These are phyloP conservation scores for Idris sp. DNA, from an alignment of 1,140 invertebrate genomes.

Conservation along the genomic window DNA sequence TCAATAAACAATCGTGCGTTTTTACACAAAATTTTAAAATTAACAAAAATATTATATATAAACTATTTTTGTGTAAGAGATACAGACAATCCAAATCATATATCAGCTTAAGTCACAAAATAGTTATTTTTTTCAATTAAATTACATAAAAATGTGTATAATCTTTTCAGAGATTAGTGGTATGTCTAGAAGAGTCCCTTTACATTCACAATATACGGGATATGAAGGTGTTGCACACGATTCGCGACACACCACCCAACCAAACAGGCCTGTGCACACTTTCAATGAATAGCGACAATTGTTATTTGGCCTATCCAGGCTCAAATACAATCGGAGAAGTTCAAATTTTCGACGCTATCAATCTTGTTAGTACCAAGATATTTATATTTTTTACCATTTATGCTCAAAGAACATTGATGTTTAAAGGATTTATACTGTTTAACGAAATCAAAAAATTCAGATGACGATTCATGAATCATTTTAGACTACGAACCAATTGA, in stretches of 20 bases:
- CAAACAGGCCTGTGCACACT: slow-evolving; percentile 94
- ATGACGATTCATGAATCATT: too few species aligned
- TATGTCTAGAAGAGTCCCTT: slow-evolving; percentile 97
- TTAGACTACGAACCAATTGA: too few species aligned
- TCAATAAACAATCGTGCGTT: background rate
- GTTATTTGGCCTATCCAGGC: slow-evolving; percentile 97
- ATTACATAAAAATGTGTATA: too few species aligned
- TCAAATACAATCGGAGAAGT: slow-evolving; percentile 96
- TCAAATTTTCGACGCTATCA: slow-evolving; percentile 98
- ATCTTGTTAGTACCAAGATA: slow-evolving; percentile 89
- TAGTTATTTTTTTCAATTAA: too few species aligned
- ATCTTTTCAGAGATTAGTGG: slow-evolving; percentile 89
- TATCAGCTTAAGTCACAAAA: too few species aligned
- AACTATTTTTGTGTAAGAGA: too few species aligned
- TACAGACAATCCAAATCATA: too few species aligned
- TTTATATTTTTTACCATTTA: too few species aligned
- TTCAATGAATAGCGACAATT: slow-evolving; percentile 92
- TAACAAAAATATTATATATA: too few species aligned
- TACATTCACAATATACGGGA: slow-evolving; percentile 99
- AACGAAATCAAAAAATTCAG: too few species aligned
- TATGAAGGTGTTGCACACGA: slow-evolving; percentile 99
- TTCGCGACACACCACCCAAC: slow-evolving; percentile 98
- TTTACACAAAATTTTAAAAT: background rate
- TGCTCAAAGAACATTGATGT: too few species aligned
- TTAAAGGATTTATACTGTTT: too few species aligned